These are phyloP conservation scores for Plemyria rubiginata DNA, from an alignment of 2,888 invertebrate species.

Conservation along the genomic window DNA sequence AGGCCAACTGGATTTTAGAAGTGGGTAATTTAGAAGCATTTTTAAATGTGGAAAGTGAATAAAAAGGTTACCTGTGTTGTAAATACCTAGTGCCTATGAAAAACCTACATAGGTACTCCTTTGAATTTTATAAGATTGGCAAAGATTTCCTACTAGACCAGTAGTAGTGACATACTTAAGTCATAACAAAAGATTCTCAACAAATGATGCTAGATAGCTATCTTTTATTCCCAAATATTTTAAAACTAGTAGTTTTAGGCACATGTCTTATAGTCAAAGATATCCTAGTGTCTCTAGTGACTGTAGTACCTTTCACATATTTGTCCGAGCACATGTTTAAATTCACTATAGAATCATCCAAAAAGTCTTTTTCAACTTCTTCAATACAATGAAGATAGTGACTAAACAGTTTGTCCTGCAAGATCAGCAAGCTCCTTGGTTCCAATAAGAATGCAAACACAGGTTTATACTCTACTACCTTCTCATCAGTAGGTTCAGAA, in stretches of 20 bases:
- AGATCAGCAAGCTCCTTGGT: constrained; percentile 93
- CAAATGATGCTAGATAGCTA: constrained; percentile 38
- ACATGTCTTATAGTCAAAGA: constrained; percentile 97
- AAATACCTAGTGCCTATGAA: no score
- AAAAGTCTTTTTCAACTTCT: constrained; percentile 87
- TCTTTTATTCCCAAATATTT: constrained; percentile 84
- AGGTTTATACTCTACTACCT: constrained; percentile 59
- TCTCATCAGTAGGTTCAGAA: constrained; percentile 80
- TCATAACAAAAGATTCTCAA: not conserved
- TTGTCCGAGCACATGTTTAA: constrained; percentile 85
- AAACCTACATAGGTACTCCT: no score
- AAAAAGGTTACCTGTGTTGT: constrained; percentile 26
- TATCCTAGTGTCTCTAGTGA: constrained; percentile 89
- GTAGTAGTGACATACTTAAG: not conserved
- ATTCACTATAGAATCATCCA: constrained; percentile 87
- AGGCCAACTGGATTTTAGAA: constrained; percentile 61
- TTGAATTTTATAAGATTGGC: no score
- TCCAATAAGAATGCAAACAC: constrained; percentile 93
- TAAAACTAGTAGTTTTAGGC: constrained; percentile 92
- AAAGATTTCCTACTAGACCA: not conserved
- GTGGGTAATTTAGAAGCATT: constrained; percentile 8
- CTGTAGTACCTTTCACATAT: constrained; percentile 81
- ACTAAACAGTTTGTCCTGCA: constrained; percentile 93
- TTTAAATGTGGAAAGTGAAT: constrained; percentile 35
- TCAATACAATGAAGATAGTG: constrained; percentile 94